Percentiles rank a stretch among this genome's conserved stretches.
These are phyloP conservation scores for Datnioides undecimradiatus DNA, from an alignment of 2,113 vertebrate species.

Conservation along the genomic window DNA sequence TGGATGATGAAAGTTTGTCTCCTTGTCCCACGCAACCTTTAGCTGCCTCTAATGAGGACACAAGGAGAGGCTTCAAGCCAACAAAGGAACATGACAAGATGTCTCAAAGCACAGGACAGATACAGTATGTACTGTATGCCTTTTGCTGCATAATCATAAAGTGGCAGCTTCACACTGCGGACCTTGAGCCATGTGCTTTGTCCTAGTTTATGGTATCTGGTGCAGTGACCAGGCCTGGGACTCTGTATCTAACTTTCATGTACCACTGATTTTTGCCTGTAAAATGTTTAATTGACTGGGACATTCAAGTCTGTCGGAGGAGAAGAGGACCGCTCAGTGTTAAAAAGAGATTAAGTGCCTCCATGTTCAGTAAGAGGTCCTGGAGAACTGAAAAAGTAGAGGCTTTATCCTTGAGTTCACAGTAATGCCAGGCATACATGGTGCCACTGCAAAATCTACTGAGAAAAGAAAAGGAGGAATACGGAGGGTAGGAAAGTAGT, in stretches of 20 bases:
- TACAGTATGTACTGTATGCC: constrained; percentile 11
- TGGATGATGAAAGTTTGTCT: constrained; percentile 38
- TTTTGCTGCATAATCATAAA: constrained; percentile 54
- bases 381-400: constrained; percentile 3
- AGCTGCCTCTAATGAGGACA: constrained; percentile 61
- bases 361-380: background rate
- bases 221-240: constrained; percentile 3
- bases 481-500: background rate
- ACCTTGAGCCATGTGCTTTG: constrained; percentile 13
- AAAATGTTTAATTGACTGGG: background rate
- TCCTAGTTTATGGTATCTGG: constrained; percentile 43
- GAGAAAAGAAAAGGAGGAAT: too few species aligned
- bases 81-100: constrained; percentile 40
- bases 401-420: background rate
- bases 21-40: constrained; percentile 41
- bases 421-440: background rate
- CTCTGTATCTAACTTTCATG: background rate
- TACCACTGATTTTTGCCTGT: too few species aligned
- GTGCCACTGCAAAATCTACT: background rate
- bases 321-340: background rate
- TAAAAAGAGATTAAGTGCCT: background rate
- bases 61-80: constrained; percentile 31
- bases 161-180: constrained; percentile 38
- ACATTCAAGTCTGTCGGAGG: background rate
- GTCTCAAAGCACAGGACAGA: constrained; percentile 52